Conservation (phyloP, 2,113 vertebrate genomes). For the Semnornis frantzii region DNA sequence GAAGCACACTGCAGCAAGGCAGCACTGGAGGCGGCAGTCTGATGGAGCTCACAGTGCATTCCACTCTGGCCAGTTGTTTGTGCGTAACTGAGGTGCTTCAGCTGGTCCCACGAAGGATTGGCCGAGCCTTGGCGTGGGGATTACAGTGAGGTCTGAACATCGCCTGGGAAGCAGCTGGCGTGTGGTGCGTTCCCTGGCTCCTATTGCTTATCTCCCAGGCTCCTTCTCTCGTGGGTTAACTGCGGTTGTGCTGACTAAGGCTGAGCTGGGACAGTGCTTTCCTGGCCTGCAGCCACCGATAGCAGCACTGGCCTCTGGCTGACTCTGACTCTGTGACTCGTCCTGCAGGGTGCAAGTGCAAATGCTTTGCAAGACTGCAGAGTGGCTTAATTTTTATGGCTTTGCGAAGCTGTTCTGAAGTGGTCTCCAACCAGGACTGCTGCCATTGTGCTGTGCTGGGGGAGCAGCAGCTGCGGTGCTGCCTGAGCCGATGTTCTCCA, state of each 20-base stretch:
- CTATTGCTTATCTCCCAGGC: not conserved
- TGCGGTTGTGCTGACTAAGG: rapidly evolving
- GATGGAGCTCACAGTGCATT: rapidly evolving
- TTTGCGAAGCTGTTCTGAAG: not conserved
- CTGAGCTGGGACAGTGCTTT: rapidly evolving
- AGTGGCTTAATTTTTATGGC: not conserved
- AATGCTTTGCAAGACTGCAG: not conserved
- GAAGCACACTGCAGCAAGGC: not conserved
- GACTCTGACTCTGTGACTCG: not conserved
- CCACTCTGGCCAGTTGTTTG: rapidly evolving
- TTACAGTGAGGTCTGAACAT: not conserved
- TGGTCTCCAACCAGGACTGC: not conserved
- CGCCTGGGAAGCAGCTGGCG: not conserved
- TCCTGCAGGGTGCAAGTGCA: not conserved
- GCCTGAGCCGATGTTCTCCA: not conserved
- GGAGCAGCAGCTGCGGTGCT: not conserved
- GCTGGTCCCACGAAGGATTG: not conserved
- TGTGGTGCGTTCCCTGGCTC: not conserved
- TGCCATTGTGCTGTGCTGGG: not conserved
- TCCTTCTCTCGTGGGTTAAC: not conserved
- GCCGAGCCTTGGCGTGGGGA: not conserved
- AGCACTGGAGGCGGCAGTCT: too few relatives aligned
- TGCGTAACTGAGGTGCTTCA: rapidly evolving
- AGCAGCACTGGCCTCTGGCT: not conserved
- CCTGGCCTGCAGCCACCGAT: not conserved